These are phyloP conservation scores for Belgica antarctica DNA, from an alignment of 2,888 invertebrate genomes.

Conservation along the genomic window DNA sequence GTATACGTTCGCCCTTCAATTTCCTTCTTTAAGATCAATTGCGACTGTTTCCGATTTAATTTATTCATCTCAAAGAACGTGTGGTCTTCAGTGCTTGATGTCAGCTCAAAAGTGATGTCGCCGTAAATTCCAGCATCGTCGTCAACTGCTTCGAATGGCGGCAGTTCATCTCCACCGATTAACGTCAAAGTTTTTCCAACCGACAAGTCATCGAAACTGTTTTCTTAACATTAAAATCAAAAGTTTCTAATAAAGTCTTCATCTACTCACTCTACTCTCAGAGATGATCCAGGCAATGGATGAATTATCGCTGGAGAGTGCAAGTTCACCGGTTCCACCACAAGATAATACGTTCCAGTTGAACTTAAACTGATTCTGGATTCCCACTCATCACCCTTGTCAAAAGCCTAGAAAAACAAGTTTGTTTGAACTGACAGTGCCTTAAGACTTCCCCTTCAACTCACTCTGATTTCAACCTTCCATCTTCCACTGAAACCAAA, in stretches of 20 bases:
- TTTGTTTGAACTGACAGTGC: no score
- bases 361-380: constrained; percentile 51
- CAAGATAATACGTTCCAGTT: constrained; percentile 55
- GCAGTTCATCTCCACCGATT: constrained; percentile 53
- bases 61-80: constrained; percentile 47
- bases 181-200: constrained; percentile 47
- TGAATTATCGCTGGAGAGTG: constrained; percentile 59
- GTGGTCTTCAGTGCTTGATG: constrained; percentile 49
- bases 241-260: constrained; percentile 15
- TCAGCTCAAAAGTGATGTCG: constrained; percentile 56
- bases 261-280: constrained; percentile 56
- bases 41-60: constrained; percentile 46
- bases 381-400: constrained; percentile 55
- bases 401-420: constrained; percentile 58
- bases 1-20: constrained; percentile 22
- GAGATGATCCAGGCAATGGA: constrained; percentile 53
- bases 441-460: no score
- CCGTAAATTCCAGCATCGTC: constrained; percentile 61
- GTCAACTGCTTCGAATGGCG: constrained; percentile 58
- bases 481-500: constrained; percentile 62
- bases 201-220: constrained; percentile 45
- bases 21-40: constrained; percentile 45
- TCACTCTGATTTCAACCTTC: constrained; percentile 57
- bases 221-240: constrained; percentile 16
- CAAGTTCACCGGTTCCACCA: constrained; percentile 61